Evolutionary conservation across 2,888 invertebrate species (phyloP), one percentile per base, ranked within the genome.

Genomic region (Blastobasis lacticolella): DNA sequence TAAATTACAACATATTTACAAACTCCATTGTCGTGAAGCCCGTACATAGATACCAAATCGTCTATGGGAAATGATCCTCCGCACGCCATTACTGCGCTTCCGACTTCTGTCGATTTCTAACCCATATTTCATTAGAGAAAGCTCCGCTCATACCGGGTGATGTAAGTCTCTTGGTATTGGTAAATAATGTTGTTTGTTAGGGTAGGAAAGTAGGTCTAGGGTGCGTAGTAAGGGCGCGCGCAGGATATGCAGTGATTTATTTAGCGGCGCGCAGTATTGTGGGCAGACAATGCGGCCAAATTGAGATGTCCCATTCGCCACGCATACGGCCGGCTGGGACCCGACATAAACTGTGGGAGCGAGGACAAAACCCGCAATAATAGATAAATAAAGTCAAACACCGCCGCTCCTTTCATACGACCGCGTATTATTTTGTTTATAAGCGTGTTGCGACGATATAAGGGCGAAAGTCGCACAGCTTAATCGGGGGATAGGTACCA

Each of bases 251-350:
- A 60, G 60, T 71, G 69, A 70, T 71, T 73, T 71, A 71, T 71
- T 60, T 63, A 60, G 60, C 59, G 57, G 60, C 63, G 66, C 63
- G 57, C 62, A 63, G 62, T 66, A 64, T 67, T 64, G 42, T 49
- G 57, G 50, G 55, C 67, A 67, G 71, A 86, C 85, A 86, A 85
- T 86, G 64, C 67, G 56, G 56, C 66, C 73, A 85, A 85, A 86
- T 85, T 85, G 85, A 84, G 80, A 81, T 71, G 75, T 84, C 75
- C 65, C 73, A 78, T 82, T 81, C 71, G 79, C 66, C 66, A 81
- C 78, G 80, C 81, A 74, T 73, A 69, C 73, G 61, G 69, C 64
- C 53, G 50, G 37, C 51, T 49, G 42, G 9, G 42, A 8, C 8
- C 9, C 42, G 42, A 42, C 42, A 23, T 42, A 10, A 9, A 42